Evolutionary conservation across 1,140 invertebrate species (phyloP).

Genomic region (Papilio dardanus): DNA sequence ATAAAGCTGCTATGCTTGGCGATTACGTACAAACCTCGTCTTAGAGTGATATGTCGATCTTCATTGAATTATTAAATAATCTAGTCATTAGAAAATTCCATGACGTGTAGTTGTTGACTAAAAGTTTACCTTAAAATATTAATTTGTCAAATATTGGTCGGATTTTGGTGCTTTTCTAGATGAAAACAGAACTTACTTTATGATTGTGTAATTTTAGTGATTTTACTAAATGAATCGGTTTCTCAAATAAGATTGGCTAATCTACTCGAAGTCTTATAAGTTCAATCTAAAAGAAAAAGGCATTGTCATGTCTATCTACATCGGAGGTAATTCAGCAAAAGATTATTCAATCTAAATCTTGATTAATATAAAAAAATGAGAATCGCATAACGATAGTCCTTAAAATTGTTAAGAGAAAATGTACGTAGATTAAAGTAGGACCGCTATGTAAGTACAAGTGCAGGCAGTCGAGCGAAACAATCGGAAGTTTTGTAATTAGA

Average conservation of each 20-base stretch:
- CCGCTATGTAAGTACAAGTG: background rate
- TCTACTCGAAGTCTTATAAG: too few species aligned
- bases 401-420: background rate
- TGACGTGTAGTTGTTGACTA: background rate
- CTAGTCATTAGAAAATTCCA: background rate
- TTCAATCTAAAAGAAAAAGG: too few species aligned
- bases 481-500: constrained; percentile 28
- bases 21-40: background rate
- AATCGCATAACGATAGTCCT: background rate
- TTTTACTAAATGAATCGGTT: too few species aligned
- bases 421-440: background rate
- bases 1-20: constrained; percentile 12
- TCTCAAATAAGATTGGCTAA: too few species aligned
- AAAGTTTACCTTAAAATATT: background rate
- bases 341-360: background rate
- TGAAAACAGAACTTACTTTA: too few species aligned
- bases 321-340: too few species aligned
- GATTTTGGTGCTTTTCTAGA: too few species aligned
- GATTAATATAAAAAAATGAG: background rate
- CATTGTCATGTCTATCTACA: too few species aligned
- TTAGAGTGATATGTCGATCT: constrained; percentile 5
- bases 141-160: too few species aligned
- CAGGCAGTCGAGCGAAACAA: constrained; percentile 3
- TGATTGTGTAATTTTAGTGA: too few species aligned
- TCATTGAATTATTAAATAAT: background rate